A percentile compares a stretch with the other conserved stretches of the same genome.
phyloP scores from a whole-genome alignment of 2,888 invertebrate species.

The Noctua comes region DNA sequence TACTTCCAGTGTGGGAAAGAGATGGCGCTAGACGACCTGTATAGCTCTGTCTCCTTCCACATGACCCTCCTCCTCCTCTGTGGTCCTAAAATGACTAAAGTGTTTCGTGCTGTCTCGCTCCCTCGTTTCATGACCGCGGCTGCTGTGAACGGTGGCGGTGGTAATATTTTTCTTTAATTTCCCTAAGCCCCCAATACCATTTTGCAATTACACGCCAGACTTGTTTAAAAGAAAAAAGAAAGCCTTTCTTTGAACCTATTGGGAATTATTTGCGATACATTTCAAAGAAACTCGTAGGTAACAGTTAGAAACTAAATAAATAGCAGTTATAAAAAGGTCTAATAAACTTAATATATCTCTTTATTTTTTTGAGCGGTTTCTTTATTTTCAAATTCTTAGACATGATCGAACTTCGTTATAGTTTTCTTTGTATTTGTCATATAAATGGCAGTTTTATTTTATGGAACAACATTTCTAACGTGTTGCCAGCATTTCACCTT shows the following conservation, averaged over 20 bases:
- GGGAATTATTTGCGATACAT: slow-evolving; percentile 35
- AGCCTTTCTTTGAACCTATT: slow-evolving; percentile 5
- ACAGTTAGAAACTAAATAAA: slow-evolving; percentile 26
- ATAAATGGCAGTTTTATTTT: slow-evolving; percentile 13
- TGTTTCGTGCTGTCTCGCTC: background rate
- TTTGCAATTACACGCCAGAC: slow-evolving; percentile 28
- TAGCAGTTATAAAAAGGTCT: slow-evolving; percentile 2
- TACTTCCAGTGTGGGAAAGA: too few relatives aligned
- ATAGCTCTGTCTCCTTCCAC: too few relatives aligned
- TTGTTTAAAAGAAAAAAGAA: slow-evolving; percentile 12
- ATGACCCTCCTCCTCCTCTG: too few relatives aligned
- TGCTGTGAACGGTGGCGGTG: background rate
- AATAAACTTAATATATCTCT: slow-evolving; percentile 9
- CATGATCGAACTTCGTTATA: background rate
- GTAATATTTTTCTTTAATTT: slow-evolving; percentile 39
- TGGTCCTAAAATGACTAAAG: background rate
- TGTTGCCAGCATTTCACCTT: background rate
- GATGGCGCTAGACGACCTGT: too few relatives aligned
- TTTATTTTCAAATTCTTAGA: slow-evolving; percentile 1
- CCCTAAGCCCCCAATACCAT: background rate
- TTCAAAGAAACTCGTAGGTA: slow-evolving; percentile 9
- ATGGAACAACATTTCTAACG: background rate
- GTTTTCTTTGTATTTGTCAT: slow-evolving; percentile 9
- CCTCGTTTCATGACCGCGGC: background rate
- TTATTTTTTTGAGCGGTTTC: slow-evolving; percentile 4